Evolutionary conservation across 2,113 vertebrate genomes (phyloP).

Genomic region (Candoia aspera): DNA sequence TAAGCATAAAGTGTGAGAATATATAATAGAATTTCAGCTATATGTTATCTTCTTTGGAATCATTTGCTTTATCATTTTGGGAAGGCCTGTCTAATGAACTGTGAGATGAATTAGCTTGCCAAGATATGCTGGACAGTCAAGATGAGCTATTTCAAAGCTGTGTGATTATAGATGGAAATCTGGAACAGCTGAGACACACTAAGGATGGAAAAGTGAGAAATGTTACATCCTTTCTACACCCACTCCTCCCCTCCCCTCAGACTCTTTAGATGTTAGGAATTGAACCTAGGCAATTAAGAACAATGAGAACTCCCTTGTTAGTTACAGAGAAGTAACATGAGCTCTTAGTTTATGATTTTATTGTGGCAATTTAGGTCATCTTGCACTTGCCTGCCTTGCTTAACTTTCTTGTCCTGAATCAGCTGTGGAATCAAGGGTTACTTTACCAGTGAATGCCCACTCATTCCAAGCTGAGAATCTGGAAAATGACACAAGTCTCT

Average conservation of each 20-base stretch:
- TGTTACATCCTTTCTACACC: background rate
- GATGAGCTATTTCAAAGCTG: background rate
- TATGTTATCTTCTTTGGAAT: background rate
- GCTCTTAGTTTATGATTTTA: background rate
- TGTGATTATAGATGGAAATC: background rate
- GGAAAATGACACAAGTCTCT: background rate
- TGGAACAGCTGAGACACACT: background rate
- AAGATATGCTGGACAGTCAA: background rate
- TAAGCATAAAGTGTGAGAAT: background rate
- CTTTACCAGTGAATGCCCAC: background rate
- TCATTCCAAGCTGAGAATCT: background rate
- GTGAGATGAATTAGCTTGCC: background rate
- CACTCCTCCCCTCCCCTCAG: background rate
- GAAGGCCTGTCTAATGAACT: background rate
- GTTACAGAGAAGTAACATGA: background rate
- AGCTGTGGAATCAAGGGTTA: background rate
- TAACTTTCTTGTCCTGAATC: background rate
- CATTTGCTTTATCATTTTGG: background rate
- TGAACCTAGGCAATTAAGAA: background rate
- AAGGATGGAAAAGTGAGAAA: background rate
- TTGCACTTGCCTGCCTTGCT: background rate
- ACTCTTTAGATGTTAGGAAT: background rate
- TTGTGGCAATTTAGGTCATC: background rate
- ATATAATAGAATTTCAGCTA: background rate
- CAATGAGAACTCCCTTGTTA: background rate